phyloP scores from a whole-genome alignment of 1,140 invertebrate genomes.

The Neodiprion virginianus region DNA sequence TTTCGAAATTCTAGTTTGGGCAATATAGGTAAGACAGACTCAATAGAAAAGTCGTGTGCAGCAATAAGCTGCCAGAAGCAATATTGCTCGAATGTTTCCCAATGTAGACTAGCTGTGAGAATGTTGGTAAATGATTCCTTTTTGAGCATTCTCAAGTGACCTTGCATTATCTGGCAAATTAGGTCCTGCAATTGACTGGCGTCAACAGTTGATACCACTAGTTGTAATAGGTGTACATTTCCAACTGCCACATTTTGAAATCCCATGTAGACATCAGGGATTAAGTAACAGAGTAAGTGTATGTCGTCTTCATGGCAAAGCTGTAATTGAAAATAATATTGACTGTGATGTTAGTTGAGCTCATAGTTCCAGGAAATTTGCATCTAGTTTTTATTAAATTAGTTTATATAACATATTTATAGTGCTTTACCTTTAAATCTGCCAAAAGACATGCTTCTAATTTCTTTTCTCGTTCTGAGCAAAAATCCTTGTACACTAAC shows the following conservation, averaged over 20 bases:
- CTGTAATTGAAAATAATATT: constrained; percentile 51
- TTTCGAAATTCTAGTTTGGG: constrained; percentile 86
- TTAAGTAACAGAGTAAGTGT: constrained; percentile 85
- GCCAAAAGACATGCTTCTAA: constrained; percentile 76
- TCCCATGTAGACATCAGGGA: constrained; percentile 90
- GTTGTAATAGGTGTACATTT: constrained; percentile 83
- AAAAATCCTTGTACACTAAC: constrained; percentile 86
- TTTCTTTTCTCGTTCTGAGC: constrained; percentile 81
- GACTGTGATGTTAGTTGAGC: constrained; percentile 26
- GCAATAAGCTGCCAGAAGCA: constrained; percentile 95
- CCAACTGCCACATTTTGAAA: constrained; percentile 87
- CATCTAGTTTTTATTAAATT: constrained; percentile 26
- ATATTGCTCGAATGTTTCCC: constrained; percentile 97
- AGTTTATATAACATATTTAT: constrained; percentile 13
- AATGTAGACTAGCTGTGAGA: constrained; percentile 83
- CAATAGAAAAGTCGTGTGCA: constrained; percentile 91
- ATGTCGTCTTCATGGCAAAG: constrained; percentile 88
- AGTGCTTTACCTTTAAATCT: constrained; percentile 73
- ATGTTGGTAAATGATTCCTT: constrained; percentile 75
- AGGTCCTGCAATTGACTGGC: constrained; percentile 87
- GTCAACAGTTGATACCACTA: constrained; percentile 89
- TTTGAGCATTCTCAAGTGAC: constrained; percentile 82
- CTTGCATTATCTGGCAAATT: constrained; percentile 89
- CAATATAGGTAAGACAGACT: constrained; percentile 88
- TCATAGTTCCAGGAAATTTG: background rate